phyloP scores from a whole-genome alignment of 2,888 invertebrate genomes.

The Phaedon cochleariae region DNA sequence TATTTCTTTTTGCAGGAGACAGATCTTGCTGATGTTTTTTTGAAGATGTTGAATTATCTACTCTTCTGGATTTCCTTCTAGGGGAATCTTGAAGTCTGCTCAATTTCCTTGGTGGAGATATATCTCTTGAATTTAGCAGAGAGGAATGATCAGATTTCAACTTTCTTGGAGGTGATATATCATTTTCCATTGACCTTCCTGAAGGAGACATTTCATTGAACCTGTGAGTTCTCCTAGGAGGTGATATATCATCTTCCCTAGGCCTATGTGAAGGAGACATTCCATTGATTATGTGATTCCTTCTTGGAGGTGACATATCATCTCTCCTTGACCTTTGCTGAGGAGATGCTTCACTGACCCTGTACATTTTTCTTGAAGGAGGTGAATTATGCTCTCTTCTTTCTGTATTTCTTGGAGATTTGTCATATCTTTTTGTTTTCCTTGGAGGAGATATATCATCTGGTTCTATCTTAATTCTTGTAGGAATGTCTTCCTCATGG shows the following conservation, averaged over 20 bases:
- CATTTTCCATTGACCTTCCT: conserved; percentile 3
- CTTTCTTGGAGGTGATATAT: conserved; percentile 33
- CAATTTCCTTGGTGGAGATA: conserved; percentile 50
- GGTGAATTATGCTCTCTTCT: no score
- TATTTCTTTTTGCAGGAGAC: conserved; percentile 23
- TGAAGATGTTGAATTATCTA: background rate
- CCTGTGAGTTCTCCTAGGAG: conserved; percentile 11
- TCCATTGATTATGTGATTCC: no score
- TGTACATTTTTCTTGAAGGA: no score
- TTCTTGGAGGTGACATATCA: conserved; percentile 1
- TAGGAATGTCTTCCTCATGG: background rate
- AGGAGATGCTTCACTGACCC: no score
- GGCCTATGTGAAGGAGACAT: no score
- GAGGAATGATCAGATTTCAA: conserved; percentile 23
- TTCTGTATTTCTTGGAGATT: no score
- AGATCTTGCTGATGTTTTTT: no score
- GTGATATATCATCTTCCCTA: conserved; percentile 3
- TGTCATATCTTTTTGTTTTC: background rate
- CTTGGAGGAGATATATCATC: conserved; percentile 17
- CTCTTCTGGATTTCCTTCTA: background rate
- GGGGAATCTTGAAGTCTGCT: conserved; percentile 45
- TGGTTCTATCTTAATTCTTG: background rate
- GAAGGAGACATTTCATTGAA: background rate
- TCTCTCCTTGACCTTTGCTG: conserved; percentile 8
- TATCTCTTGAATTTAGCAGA: conserved; percentile 36